A percentile compares a stretch with the other conserved stretches of the same genome.
phyloP scores from a whole-genome alignment of 2,797 vertebrate species.

The Falco rusticolus region DNA sequence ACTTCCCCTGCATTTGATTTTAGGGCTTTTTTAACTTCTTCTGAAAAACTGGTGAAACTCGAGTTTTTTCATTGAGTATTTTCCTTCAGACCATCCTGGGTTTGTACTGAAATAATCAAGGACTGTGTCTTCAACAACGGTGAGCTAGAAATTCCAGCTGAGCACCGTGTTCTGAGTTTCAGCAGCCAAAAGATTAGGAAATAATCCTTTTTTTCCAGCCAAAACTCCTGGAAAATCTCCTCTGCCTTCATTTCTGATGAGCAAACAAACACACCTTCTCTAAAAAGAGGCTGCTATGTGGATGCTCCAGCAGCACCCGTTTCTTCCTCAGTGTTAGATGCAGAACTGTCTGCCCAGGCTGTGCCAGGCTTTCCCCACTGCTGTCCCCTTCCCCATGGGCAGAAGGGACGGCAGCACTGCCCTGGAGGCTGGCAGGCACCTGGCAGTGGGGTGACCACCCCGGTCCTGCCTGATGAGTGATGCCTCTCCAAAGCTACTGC shows the following conservation, averaged over 20 bases:
- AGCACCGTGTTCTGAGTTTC: not conserved
- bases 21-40: not conserved
- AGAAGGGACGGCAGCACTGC: not conserved
- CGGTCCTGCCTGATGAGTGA: not conserved
- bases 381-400: fast-evolving
- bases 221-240: not conserved
- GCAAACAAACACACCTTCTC: not conserved
- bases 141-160: not conserved
- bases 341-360: not conserved
- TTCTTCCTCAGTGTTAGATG: not conserved
- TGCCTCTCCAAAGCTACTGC: not conserved
- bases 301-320: not conserved
- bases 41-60: not conserved
- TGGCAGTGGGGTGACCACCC: not conserved
- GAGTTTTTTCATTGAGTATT: not conserved
- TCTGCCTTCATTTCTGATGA: not conserved
- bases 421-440: not conserved
- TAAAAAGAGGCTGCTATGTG: not conserved
- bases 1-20: not conserved
- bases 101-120: not conserved
- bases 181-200: not conserved
- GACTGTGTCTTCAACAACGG: not conserved
- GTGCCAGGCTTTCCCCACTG: not conserved
- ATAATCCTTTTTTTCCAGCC: not conserved
- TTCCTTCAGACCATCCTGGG: not conserved